Base-by-base conservation (phyloP, 2,113 vertebrate species). In the Rhea pennata region DNA sequence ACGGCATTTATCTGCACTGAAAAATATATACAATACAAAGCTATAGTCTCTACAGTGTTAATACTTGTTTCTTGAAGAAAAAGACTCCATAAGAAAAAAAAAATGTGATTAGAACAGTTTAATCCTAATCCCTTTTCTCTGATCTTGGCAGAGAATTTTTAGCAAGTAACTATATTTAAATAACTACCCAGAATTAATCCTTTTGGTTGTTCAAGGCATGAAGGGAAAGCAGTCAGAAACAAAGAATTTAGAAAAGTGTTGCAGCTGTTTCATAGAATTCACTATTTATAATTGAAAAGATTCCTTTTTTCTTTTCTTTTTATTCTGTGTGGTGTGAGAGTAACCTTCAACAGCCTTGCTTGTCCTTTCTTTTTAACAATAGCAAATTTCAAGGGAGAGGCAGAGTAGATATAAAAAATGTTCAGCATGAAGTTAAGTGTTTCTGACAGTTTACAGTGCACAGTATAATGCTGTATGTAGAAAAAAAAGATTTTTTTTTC, bases 101-200 rank as follows among this genome's bases (percentile, higher is more conserved):
- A 96, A 93, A 97, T n/a, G 96, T 98, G 96, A 98, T 98, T 98
- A 98, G 95, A 97, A 96, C 92, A 96, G 97, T 98, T 98, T 98
- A 98, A 98, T 97, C 97, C 96, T 98, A 99, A 99, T 99, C 98
- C 98, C 66, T 94, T 98, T 98, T 98, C 98, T 98, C 98, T 98
- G 98, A 99, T 99, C 98, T 98, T 98, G 96, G 96, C 97, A 98
- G 97, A 98, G 96, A 93, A 98, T 98, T 98, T 97, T 97, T 97
- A 98, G 96, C 97, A 97, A 97, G 98, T 97, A 98, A 98, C 98
- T 98, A 96, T 98, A 98, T 98, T 98, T 98, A 99, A 99, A 99
- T 99, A 98, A 98, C 96, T 98, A 97, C 94, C 98, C 95, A 98
- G 97, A 98, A 98, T 98, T 99, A 99, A 99, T 99, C 98, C 98